phyloP scores from a whole-genome alignment of 2,113 vertebrate genomes.

The Limnothrissa miodon region DNA sequence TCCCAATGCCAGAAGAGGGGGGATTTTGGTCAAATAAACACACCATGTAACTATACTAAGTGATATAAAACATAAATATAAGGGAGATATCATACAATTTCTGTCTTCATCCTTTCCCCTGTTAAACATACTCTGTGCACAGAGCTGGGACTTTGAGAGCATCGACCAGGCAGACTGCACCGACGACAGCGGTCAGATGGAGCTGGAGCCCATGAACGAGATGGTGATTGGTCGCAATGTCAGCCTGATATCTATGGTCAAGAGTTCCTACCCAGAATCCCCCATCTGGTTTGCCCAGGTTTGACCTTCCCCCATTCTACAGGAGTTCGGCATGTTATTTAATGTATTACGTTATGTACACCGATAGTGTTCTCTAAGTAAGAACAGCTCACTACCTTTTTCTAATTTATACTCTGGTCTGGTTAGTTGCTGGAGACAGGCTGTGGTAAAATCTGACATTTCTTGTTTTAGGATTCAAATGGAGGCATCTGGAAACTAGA shows the following conservation, averaged over 20 bases:
- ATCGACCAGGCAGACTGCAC: conserved; percentile 77
- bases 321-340: neutral
- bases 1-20: no score
- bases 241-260: conserved; percentile 80
- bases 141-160: conserved; percentile 90
- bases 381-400: neutral
- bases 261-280: conserved; percentile 67
- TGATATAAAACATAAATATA: no score
- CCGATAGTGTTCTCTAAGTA: neutral
- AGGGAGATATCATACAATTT: no score
- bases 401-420: neutral
- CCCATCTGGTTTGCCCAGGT: conserved; percentile 93
- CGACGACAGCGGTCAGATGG: conserved; percentile 72
- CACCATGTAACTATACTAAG: no score
- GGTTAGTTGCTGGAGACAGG: no score
- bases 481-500: conserved; percentile 95
- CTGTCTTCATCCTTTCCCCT: neutral
- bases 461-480: conserved; percentile 81
- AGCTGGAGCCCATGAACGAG: conserved; percentile 89
- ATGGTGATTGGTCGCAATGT: conserved; percentile 79
- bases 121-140: conserved; percentile 11
- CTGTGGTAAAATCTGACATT: conserved; percentile 18
- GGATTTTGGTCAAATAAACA: no score
- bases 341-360: no score
- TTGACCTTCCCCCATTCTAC: neutral